These are phyloP conservation scores for Momotus momota DNA, from an alignment of 2,797 vertebrate genomes.

Conservation along the genomic window DNA sequence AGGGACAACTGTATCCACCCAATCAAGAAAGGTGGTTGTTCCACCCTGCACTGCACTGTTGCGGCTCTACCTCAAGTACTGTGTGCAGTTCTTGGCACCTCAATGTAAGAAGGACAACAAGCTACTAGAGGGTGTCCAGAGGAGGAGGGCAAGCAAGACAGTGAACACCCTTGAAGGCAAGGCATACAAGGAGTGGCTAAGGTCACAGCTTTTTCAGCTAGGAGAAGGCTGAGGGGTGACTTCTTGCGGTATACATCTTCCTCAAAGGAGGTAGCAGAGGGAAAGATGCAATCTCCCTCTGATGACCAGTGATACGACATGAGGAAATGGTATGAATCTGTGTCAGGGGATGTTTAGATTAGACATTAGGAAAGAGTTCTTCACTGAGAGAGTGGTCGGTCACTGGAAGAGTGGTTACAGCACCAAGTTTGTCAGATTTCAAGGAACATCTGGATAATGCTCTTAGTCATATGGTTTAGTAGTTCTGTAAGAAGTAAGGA, in stretches of 20 bases:
- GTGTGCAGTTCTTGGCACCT: background rate
- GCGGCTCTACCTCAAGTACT: accelerated
- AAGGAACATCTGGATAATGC: accelerated
- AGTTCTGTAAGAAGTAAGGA: background rate
- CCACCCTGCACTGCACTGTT: background rate
- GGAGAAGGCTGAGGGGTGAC: background rate
- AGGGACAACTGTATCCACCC: background rate
- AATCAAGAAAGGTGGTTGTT: background rate
- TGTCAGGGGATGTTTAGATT: background rate
- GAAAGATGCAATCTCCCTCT: background rate
- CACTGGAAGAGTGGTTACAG: background rate
- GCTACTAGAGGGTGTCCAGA: background rate
- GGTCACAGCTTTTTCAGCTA: background rate
- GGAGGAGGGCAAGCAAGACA: background rate
- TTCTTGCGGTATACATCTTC: background rate
- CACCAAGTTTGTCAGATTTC: background rate
- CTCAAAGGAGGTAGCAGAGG: background rate
- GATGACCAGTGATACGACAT: too few species aligned
- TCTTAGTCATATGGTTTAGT: background rate
- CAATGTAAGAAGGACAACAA: background rate
- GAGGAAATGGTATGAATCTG: background rate
- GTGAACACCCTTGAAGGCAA: background rate
- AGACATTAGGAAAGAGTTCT: background rate
- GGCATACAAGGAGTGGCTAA: background rate
- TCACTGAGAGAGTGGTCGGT: background rate